phyloP scores from a whole-genome alignment of 1,140 invertebrate species.

The Drosophila melanica region DNA sequence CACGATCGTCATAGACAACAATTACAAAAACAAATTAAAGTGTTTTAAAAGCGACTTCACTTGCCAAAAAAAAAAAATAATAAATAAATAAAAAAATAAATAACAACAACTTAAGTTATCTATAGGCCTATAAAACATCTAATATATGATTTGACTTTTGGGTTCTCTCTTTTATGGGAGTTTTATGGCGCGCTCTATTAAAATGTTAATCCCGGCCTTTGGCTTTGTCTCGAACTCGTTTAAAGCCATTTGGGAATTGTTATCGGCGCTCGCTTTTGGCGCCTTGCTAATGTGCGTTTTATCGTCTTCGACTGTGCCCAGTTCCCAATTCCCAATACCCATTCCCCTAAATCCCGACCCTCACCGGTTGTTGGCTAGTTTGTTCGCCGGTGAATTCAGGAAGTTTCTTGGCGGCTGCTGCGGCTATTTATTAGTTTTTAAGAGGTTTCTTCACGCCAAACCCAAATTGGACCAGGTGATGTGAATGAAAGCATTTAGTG shows the following conservation, averaged over 20 bases:
- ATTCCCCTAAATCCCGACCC: too few relatives aligned
- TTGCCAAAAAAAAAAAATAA: not conserved
- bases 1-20: constrained; percentile 65
- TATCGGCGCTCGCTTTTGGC: constrained; percentile 74
- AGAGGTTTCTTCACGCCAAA: constrained; percentile 74
- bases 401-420: constrained; percentile 56
- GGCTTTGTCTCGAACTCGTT: constrained; percentile 59
- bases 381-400: constrained; percentile 61
- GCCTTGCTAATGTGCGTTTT: constrained; percentile 79
- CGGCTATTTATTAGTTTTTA: constrained; percentile 75
- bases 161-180: constrained; percentile 56
- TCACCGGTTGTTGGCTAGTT: not conserved
- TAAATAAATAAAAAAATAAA: constrained; percentile 10
- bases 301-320: constrained; percentile 41
- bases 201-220: constrained; percentile 71
- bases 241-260: constrained; percentile 53
- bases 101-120: not conserved
- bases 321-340: not conserved
- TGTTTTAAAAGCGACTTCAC: constrained; percentile 4
- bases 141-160: constrained; percentile 14
- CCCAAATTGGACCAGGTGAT: constrained; percentile 18
- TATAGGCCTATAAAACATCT: not conserved
- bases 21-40: not conserved
- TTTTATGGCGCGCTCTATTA: constrained; percentile 74
- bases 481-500: constrained; percentile 33